Base-by-base conservation (phyloP, 2,113 vertebrate species). In the Blennius ocellaris region DNA sequence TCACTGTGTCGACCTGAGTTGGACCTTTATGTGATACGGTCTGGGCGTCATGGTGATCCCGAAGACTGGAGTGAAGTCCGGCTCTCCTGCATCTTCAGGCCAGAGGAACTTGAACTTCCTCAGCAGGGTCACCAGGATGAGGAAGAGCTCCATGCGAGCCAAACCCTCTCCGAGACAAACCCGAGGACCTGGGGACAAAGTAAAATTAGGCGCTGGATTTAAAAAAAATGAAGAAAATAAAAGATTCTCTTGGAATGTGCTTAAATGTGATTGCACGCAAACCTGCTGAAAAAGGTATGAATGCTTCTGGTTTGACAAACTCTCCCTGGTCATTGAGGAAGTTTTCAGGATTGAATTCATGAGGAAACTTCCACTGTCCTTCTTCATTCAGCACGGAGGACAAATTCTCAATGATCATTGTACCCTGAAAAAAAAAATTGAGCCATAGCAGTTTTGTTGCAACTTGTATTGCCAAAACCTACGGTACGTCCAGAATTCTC, bases 311-410 rank as follows among this genome's bases (percentile, higher is more conserved):
- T 66, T 92, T 92, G 8, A 85, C 44, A 76, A 92, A 92, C 66
- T 90, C 82, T 76, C 87, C 89, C 14, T 87, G 11, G 17, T 91
- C 76, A 59, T 87, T 85, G 9, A 93, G 90, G 56, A 93, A 92
- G 69, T 93, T 92, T 15, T 91, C 86, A 8, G 87, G 93, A 57
- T 91, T 93, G 69, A 93, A 93, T 36, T 92, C 81, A 43, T 82
- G 65, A 21, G 91, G 89, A 47, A 38, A 89, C 66, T 93, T 93
- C 91, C 93, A 93, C 45, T 91, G 88, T 48, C 83, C 83, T 53
- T 93, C 89, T 38, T 93, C 90, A 12, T 0, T 74, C 64, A 90
- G 71, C 10, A 85, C 67, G 2, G 89, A 85, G 1, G 44, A 40
- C 72, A 92, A 16, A 47, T 90, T 89, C 16, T 85, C 84, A 43